phyloP scores from a whole-genome alignment of 37 sponge, comb jelly and placozoan species.

The Dysidea cf. avara region DNA sequence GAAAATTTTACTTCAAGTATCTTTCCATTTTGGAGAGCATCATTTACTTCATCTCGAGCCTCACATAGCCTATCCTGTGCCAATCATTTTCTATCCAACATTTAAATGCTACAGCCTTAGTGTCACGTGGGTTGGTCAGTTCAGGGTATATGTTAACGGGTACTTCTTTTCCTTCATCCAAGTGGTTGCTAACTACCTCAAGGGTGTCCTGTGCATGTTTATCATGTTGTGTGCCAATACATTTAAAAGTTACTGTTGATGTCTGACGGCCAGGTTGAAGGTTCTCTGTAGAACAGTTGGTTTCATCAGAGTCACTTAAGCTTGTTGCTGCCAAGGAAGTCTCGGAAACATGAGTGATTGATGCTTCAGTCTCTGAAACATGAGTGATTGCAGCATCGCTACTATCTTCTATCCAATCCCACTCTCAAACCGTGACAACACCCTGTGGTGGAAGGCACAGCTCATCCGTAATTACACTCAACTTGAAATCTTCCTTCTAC shows the following conservation, averaged over 20 bases:
- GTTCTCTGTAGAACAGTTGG: no score
- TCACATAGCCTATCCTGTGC: conserved; percentile 47
- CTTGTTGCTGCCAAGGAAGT: no score
- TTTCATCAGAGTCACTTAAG: no score
- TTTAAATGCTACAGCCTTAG: conserved; percentile 33
- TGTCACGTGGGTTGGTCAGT: conserved; percentile 9
- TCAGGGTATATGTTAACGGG: conserved; percentile 30
- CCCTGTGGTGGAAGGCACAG: no score
- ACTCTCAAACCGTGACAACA: no score
- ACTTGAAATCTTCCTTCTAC: no score
- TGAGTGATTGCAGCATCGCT: no score
- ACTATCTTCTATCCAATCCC: no score
- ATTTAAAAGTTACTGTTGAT: conserved; percentile 31
- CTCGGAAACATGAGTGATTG: no score
- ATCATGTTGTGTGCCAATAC: conserved; percentile 11
- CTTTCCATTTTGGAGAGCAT: neutral
- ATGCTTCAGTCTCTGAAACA: no score
- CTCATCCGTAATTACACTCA: no score
- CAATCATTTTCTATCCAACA: conserved; percentile 30
- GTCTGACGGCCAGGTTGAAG: neutral
- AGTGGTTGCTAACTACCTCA: neutral
- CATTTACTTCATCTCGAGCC: conserved; percentile 12
- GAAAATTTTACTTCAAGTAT: conserved; percentile 8
- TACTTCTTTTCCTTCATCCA: neutral
- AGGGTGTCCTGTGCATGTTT: neutral